Base-by-base conservation (phyloP, 2,888 invertebrate species). In the Caenorhabditis sulstoni region DNA sequence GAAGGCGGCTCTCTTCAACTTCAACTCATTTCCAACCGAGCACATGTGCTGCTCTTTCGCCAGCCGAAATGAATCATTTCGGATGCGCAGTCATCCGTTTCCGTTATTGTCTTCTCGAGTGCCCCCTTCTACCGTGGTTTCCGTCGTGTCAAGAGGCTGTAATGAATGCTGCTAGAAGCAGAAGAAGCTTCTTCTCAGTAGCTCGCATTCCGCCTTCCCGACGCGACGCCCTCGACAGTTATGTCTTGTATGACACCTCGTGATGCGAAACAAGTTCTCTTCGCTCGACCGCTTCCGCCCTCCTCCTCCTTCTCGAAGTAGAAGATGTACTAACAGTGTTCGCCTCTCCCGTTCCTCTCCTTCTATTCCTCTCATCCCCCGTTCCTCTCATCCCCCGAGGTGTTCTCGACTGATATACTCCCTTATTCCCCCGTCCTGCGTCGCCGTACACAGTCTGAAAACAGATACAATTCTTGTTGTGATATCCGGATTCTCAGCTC, bases 101-200 rank as follows among this genome's bases (percentile, higher is more conserved):
- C 52, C 61, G 23, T 52, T 73, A 73, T 73, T 73, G 73, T 44
- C 58, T 64, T 73, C 49, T 73, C 58, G 58, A 73, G 73, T 58
- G 45, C 44, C 73, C 49, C 49, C 41, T 61, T 61, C 68, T 71
- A 73, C 64, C 73, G 73, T 73, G 64, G 18, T 67, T 57, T 57
- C 62, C 55, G 50, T 52, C 41, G 52, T 53, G 59, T 41, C 61
- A 61, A 61, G 70, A 70, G 61, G 70, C 53, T 70, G 61, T 61
- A 70, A 70, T 70, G 61, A 70, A 70, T 53, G 62, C 62, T 9
- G 16, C 45, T 52, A 35, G 35, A 41, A 50, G 49, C 39, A 37
- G n/a, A n/a, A n/a, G n/a, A n/a, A 35, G 47, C 61, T 53, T 53
- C 70, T 44, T 29, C 29, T 22, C 59, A 18, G 18, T 35, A 11